Evolutionary conservation across 2,888 invertebrate genomes (phyloP).

Genomic region (Cosmorhoe ocellata): DNA sequence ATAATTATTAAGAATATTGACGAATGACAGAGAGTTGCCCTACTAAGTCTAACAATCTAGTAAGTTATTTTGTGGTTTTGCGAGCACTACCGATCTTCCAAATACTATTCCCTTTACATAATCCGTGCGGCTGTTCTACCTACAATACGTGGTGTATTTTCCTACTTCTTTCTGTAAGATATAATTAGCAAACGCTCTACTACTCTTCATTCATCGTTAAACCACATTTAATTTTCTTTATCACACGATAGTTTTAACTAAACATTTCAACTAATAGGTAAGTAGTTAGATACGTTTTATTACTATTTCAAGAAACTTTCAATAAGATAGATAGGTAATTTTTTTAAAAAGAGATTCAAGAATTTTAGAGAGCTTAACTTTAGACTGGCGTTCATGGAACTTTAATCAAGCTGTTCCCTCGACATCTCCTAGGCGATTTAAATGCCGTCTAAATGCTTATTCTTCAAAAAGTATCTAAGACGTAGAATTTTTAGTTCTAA

Average conservation of each 20-base stretch:
- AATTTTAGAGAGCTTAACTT: conserved; percentile 3
- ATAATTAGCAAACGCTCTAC: conserved; percentile 1
- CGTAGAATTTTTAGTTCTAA: conserved; percentile 63
- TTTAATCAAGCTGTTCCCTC: conserved; percentile 50
- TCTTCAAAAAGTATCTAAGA: conserved; percentile 58
- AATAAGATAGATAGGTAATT: not conserved
- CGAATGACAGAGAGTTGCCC: not conserved
- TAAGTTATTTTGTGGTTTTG: conserved; percentile 3
- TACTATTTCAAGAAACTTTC: conserved; percentile 1
- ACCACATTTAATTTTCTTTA: too few relatives aligned
- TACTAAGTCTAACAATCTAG: conserved; percentile 6
- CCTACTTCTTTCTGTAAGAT: conserved; percentile 24
- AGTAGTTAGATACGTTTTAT: not conserved
- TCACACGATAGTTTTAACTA: too few relatives aligned
- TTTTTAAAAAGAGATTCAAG: conserved; percentile 3
- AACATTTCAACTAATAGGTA: too few relatives aligned
- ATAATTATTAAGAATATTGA: not conserved
- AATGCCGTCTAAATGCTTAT: conserved; percentile 59
- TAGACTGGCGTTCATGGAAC: conserved; percentile 1
- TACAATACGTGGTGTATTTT: conserved; percentile 24
- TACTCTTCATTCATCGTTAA: not conserved
- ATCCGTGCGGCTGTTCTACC: conserved; percentile 21
- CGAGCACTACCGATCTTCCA: conserved; percentile 22
- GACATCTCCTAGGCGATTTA: conserved; percentile 59
- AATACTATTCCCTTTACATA: conserved; percentile 23